Percentiles rank a stretch among this genome's conserved stretches.
Conservation (phyloP, 2,888 invertebrate species). For the Uropetala carovei region DNA sequence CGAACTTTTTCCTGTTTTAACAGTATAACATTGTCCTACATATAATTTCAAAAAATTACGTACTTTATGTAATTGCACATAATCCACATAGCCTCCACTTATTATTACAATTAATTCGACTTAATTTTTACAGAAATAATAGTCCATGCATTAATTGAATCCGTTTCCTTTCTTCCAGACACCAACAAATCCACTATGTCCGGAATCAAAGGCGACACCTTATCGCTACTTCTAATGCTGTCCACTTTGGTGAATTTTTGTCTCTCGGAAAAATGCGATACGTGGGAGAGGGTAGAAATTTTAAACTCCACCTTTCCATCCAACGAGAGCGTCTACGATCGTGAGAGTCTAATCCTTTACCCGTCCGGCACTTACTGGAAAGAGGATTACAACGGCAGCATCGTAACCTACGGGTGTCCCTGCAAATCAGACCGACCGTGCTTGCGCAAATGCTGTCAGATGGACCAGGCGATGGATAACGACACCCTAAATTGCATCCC, state of each 20-base stretch:
- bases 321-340: not conserved
- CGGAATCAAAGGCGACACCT: no score
- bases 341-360: not conserved
- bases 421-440: constrained; percentile 19
- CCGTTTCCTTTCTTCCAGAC: no score
- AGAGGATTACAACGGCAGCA: not conserved
- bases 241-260: not conserved
- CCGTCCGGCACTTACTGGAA: not conserved
- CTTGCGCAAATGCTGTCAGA: constrained; percentile 24
- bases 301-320: not conserved
- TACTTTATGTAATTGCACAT: no score
- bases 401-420: not conserved
- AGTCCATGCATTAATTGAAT: no score
- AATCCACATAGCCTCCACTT: no score
- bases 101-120: no score
- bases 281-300: not conserved
- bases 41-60: no score
- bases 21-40: no score
- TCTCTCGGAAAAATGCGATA: not conserved
- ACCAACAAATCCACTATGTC: no score
- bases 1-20: no score
- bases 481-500: not conserved
- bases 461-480: constrained; percentile 23
- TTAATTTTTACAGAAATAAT: no score
- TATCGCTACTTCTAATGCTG: not conserved